These are phyloP conservation scores for Sicus ferrugineus DNA, from an alignment of 2,888 invertebrate genomes.

Conservation along the genomic window DNA sequence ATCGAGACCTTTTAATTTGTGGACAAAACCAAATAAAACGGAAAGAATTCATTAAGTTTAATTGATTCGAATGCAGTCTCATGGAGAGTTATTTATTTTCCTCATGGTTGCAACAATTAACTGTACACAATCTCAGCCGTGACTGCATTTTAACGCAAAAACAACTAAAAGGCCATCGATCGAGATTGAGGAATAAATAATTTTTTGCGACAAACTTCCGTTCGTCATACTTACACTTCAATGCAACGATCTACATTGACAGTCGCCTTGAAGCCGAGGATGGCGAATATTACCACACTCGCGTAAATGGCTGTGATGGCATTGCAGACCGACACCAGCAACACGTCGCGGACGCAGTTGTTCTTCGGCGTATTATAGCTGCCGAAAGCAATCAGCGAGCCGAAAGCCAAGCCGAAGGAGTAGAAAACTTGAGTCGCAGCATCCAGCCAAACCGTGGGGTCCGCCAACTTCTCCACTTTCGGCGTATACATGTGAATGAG, in stretches of 20 bases:
- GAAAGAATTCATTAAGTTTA: no score
- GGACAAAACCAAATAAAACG: no score
- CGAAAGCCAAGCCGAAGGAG: conserved; percentile 93
- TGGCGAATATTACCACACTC: conserved; percentile 92
- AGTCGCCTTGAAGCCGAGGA: conserved; percentile 95
- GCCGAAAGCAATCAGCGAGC: conserved; percentile 93
- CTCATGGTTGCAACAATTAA: background rate
- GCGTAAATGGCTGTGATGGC: conserved; percentile 94
- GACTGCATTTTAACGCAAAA: background rate
- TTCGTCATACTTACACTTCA: conserved; percentile 68
- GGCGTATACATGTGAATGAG: conserved; percentile 91
- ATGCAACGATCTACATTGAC: conserved; percentile 87
- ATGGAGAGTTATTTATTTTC: conserved; percentile 3
- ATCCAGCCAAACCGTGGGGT: conserved; percentile 93
- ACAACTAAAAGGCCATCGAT: background rate
- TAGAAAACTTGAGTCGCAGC: conserved; percentile 98
- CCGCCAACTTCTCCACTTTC: conserved; percentile 85
- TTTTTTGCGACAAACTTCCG: background rate
- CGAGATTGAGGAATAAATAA: background rate
- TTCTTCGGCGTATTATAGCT: conserved; percentile 95
- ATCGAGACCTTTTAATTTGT: no score
- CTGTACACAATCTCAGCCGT: background rate
- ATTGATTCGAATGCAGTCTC: background rate
- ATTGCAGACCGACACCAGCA: conserved; percentile 90
- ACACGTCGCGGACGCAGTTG: conserved; percentile 91